Evolutionary conservation across 2,797 vertebrate species (phyloP), one percentile per base, ranked within the genome.

Genomic region (Falco concolor): DNA sequence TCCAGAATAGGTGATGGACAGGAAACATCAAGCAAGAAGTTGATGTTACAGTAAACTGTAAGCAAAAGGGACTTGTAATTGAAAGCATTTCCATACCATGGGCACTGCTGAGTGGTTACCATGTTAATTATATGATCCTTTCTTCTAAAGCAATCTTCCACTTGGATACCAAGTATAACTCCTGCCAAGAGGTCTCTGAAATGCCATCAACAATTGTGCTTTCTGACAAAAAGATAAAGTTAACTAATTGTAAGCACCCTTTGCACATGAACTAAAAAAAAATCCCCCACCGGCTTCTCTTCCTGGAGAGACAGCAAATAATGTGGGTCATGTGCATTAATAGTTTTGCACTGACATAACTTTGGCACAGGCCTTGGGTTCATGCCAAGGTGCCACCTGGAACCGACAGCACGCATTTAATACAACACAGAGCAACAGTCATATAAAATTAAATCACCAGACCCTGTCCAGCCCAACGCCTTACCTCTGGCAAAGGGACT

Each of bases 321-420:
- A 85, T 1, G 1, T 83, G 73, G 89, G 93, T 94, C 89, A 92
- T 91, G 84, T 84, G 76, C 84, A 73, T 87, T 95, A 91, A 95
- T 95, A 89, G 56, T 96, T 96, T 89, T 94, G 50, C 68, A 77
- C 68, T 92, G 95, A 91, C 87, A 87, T 89, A 89, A 87, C 87
- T 93, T 92, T 94, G 95, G 92, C 92, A 89, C 53, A 91, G 73
- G n/a, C 67, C 72, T 91, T 94, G 96, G 72, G 13, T 81, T 81
- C 84, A 87, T 84, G 94, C 94, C 91, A 94, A 94, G 73, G 76
- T 96, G 95, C 89, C 94, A 96, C 96, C 95, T 95, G 95, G 92
- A 97, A 84, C 75, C 22, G 2, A 93, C 92, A 96, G 90, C 82
- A 85, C 83, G 90, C 45, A 87, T 87, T 92, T 96, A 95, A 80